A percentile compares a stretch with the other conserved stretches of the same genome.
phyloP scores from a whole-genome alignment of 2,797 vertebrate genomes.

The Mastacembelus armatus region DNA sequence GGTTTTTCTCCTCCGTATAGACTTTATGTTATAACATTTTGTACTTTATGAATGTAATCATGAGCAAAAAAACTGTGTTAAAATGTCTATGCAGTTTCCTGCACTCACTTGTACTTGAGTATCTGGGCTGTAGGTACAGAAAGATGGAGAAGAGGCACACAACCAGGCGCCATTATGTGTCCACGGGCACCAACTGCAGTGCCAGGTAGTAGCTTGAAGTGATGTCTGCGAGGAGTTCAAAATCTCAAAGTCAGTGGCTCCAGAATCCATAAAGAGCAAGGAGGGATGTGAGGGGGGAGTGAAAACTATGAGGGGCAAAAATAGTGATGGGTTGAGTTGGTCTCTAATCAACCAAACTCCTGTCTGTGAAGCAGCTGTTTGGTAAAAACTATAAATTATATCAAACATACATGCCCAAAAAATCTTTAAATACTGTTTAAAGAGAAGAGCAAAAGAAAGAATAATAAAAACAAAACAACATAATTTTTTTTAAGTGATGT shows the following conservation, averaged over 20 bases:
- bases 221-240: slow-evolving; percentile 34
- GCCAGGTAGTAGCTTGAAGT: slow-evolving; percentile 70
- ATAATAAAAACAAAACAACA: slow-evolving; percentile 55
- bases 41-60: slow-evolving; percentile 54
- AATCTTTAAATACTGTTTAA: slow-evolving; percentile 80
- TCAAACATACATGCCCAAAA: slow-evolving; percentile 83
- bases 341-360: slow-evolving; percentile 54
- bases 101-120: slow-evolving; percentile 69
- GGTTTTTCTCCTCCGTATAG: slow-evolving; percentile 67
- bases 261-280: slow-evolving; percentile 45
- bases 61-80: slow-evolving; percentile 24
- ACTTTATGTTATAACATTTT: slow-evolving; percentile 55
- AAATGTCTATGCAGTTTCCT: slow-evolving; percentile 71
- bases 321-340: slow-evolving; percentile 46
- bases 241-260: slow-evolving; percentile 51
- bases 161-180: slow-evolving; percentile 45
- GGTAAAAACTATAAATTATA: slow-evolving; percentile 87
- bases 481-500: slow-evolving; percentile 80
- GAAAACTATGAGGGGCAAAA: background rate
- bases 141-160: slow-evolving; percentile 33
- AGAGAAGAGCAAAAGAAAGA: slow-evolving; percentile 49
- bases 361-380: slow-evolving; percentile 77
- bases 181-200: slow-evolving; percentile 35
- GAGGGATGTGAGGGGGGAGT: slow-evolving; percentile 2
- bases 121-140: slow-evolving; percentile 55